Conservation (phyloP, 1,140 invertebrate genomes). For the Leucophenga varia region DNA sequence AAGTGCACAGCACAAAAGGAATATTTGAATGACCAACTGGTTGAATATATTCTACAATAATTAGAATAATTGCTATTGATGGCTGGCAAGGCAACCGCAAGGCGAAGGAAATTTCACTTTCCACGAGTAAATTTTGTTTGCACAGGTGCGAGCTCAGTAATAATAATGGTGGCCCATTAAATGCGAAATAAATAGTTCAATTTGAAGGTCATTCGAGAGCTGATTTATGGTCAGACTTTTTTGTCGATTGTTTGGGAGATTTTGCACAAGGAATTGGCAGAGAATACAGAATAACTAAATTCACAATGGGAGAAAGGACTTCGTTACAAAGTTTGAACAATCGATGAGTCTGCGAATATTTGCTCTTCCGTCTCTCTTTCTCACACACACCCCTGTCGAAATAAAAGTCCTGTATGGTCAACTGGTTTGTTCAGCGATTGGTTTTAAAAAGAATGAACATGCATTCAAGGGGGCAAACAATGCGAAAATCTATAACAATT, state of each 20-base stretch:
- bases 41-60: constrained; percentile 5
- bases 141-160: too few relatives aligned
- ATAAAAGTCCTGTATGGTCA: too few relatives aligned
- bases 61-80: constrained; percentile 9
- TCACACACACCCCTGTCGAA: background rate
- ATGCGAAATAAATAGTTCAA: too few relatives aligned
- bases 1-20: background rate
- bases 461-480: constrained; percentile 23
- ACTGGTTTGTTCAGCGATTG: too few relatives aligned
- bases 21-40: background rate
- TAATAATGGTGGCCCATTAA: too few relatives aligned
- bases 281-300: too few relatives aligned
- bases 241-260: too few relatives aligned
- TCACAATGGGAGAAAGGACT: constrained; percentile 11
- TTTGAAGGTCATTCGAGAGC: too few relatives aligned
- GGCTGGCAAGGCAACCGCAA: background rate
- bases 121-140: background rate
- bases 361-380: background rate
- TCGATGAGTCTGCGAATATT: constrained; percentile 19
- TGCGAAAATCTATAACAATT: constrained; percentile 15
- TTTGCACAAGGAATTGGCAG: too few relatives aligned
- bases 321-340: constrained; percentile 16
- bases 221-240: too few relatives aligned
- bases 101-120: constrained; percentile 7
- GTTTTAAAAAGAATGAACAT: background rate